Conservation (phyloP, 1,140 invertebrate species). For the Dinothrombium tinctorium region DNA sequence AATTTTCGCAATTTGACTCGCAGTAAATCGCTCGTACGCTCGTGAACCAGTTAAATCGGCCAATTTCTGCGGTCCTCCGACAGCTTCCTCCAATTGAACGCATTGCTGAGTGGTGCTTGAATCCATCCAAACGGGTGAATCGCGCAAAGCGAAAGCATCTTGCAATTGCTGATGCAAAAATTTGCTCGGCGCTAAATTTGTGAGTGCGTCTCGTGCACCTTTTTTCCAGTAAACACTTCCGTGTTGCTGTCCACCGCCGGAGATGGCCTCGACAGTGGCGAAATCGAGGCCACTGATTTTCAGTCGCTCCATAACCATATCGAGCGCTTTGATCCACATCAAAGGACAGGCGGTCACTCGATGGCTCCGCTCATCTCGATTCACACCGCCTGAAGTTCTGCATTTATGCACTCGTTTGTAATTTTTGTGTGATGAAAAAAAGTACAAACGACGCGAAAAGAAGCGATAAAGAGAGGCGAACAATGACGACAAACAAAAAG, state of each 20-base stretch:
- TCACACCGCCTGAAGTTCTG: slow-evolving; percentile 55
- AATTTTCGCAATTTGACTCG: slow-evolving; percentile 73
- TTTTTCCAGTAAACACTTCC: slow-evolving; percentile 80
- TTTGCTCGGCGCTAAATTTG: slow-evolving; percentile 38
- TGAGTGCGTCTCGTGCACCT: slow-evolving; percentile 37
- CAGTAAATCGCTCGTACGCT: slow-evolving; percentile 83
- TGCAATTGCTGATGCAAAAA: slow-evolving; percentile 58
- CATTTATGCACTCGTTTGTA: neutral
- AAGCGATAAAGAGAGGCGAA: too few relatives aligned
- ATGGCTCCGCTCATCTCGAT: slow-evolving; percentile 30
- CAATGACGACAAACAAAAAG: neutral
- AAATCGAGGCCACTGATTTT: slow-evolving; percentile 51
- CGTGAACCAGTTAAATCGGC: slow-evolving; percentile 67
- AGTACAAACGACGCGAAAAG: too few relatives aligned
- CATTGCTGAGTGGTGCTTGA: slow-evolving; percentile 63
- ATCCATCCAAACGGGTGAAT: slow-evolving; percentile 94
- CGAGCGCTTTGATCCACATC: slow-evolving; percentile 87
- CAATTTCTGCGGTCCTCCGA: slow-evolving; percentile 51
- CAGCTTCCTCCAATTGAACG: slow-evolving; percentile 41
- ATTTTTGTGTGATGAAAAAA: neutral
- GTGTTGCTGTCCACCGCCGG: slow-evolving; percentile 79
- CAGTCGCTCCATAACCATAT: slow-evolving; percentile 63
- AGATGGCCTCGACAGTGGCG: slow-evolving; percentile 49
- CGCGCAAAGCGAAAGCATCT: slow-evolving; percentile 38
- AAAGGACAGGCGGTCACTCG: slow-evolving; percentile 53